Percentiles rank a stretch among this genome's conserved stretches.
phyloP scores from a whole-genome alignment of 2,113 vertebrate species.

The Willisornis vidua region DNA sequence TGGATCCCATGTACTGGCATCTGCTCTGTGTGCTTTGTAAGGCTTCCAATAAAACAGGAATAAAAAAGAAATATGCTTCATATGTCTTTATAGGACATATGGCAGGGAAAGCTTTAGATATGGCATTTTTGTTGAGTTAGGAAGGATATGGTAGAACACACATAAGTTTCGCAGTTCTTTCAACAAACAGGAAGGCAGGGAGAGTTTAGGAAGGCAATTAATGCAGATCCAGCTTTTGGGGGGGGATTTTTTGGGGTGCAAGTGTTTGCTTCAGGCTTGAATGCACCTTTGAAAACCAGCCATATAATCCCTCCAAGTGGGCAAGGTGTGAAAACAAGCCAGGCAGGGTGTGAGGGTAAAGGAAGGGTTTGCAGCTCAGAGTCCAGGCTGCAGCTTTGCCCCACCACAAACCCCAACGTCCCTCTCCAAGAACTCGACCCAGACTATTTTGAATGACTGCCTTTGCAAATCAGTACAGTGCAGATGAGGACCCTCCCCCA shows the following conservation, averaged over 20 bases:
- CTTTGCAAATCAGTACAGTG: constrained; percentile 31
- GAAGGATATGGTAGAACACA: constrained; percentile 14
- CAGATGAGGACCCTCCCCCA: neutral
- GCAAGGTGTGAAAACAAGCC: constrained; percentile 59
- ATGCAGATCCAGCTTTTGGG: neutral
- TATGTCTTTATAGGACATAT: constrained; percentile 39
- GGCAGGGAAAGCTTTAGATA: constrained; percentile 39
- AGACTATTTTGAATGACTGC: constrained; percentile 64
- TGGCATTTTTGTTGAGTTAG: constrained; percentile 26
- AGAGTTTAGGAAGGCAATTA: neutral
- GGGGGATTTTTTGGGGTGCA: neutral
- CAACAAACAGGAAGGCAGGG: neutral
- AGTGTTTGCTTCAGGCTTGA: neutral
- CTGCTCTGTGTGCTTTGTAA: constrained; percentile 67
- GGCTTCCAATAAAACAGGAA: constrained; percentile 61
- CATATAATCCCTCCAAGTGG: neutral
- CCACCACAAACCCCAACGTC: constrained; percentile 65
- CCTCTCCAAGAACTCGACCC: constrained; percentile 67
- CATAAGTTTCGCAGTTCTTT: neutral
- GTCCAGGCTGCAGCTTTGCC: constrained; percentile 48
- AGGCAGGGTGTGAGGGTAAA: constrained; percentile 40
- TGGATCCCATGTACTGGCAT: constrained; percentile 64
- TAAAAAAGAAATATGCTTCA: constrained; percentile 60
- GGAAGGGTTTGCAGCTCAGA: constrained; percentile 58
- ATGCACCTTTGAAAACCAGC: neutral